Percentiles rank a stretch among this genome's conserved stretches.
Conservation (phyloP, 1,140 invertebrate genomes). For the Cydia pomonella region DNA sequence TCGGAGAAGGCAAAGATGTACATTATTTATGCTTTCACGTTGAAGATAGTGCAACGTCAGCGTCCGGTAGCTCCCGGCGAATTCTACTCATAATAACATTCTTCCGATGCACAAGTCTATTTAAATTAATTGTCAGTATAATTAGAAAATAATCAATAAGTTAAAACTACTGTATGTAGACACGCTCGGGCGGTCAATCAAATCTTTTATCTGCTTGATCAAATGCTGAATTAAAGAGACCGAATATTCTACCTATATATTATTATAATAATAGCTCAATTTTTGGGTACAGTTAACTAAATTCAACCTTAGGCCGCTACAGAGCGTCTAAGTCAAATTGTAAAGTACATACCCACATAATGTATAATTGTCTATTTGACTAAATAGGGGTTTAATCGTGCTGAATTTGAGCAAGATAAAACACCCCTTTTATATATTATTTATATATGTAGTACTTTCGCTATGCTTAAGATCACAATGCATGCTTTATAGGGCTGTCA, state of each 20-base stretch:
- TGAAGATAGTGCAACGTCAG: conserved; percentile 30
- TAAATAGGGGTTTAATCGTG: no score
- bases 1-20: background rate
- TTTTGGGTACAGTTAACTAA: no score
- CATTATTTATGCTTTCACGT: conserved; percentile 27
- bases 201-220: background rate
- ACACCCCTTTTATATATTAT: no score
- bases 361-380: no score
- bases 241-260: background rate
- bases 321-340: no score
- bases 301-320: no score
- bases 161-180: background rate
- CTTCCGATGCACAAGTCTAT: background rate
- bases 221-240: no score
- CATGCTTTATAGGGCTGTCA: background rate
- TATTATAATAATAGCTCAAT: no score
- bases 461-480: background rate
- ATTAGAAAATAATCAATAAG: conserved; percentile 24
- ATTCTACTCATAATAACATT: conserved; percentile 3
- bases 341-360: no score
- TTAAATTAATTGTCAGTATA: conserved; percentile 10
- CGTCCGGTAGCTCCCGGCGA: conserved; percentile 13
- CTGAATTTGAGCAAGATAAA: no score
- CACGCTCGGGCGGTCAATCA: background rate
- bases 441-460: background rate